A percentile compares a stretch with the other conserved stretches of the same genome.
phyloP scores from a whole-genome alignment of 2,888 invertebrate genomes.

The Rhimphoctona megacephalus region DNA sequence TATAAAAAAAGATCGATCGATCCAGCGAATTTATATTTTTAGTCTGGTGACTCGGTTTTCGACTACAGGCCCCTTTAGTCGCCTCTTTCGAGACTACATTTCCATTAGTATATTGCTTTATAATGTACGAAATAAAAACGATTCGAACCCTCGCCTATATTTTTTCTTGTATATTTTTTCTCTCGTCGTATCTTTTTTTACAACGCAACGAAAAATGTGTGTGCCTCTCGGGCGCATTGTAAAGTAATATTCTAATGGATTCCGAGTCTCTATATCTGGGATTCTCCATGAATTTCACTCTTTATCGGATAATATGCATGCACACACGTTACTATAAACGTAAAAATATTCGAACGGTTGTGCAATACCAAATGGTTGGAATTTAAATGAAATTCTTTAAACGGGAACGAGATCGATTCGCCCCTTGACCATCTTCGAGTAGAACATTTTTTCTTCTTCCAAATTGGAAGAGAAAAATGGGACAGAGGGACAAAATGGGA shows the following conservation, averaged over 20 bases:
- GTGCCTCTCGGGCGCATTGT: conserved; percentile 37
- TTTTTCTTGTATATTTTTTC: not conserved
- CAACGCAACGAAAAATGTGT: conserved; percentile 46
- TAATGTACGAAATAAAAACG: conserved; percentile 56
- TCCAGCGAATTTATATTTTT: not conserved
- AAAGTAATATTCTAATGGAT: conserved; percentile 66
- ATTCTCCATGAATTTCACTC: conserved; percentile 37
- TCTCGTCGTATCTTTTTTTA: not conserved
- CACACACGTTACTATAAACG: not conserved
- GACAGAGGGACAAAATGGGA: not conserved
- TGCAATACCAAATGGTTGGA: conserved; percentile 15
- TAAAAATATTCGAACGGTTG: conserved; percentile 26
- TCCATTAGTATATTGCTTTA: conserved; percentile 70
- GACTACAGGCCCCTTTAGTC: not conserved
- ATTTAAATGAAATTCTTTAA: conserved; percentile 1
- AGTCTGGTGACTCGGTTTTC: conserved; percentile 1
- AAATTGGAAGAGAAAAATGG: not conserved
- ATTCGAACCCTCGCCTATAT: conserved; percentile 13
- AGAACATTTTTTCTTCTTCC: not conserved
- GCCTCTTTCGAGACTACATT: conserved; percentile 40
- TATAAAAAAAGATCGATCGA: not conserved
- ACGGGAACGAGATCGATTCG: not conserved
- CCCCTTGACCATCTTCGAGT: not conserved
- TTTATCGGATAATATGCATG: conserved; percentile 12
- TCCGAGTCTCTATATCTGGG: conserved; percentile 4